These are phyloP conservation scores for Argyresthia albistria DNA, from an alignment of 2,888 invertebrate species.

Conservation along the genomic window DNA sequence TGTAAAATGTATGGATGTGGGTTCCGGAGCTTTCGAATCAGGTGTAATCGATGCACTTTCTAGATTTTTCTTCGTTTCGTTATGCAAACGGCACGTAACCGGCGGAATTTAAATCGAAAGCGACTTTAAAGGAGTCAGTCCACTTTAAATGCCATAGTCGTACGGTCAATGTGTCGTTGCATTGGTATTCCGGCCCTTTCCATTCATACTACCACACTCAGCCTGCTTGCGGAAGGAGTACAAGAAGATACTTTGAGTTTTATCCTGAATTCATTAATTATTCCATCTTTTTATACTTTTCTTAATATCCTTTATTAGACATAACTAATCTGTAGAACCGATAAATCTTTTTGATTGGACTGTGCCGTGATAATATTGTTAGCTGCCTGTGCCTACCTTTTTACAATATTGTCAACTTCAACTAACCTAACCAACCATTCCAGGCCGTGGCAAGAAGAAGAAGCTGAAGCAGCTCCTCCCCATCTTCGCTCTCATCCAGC, in stretches of 20 bases:
- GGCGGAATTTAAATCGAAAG: slow-evolving; percentile 58
- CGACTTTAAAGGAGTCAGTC: slow-evolving; percentile 19
- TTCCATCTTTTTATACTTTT: no score
- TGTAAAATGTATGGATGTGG: slow-evolving; percentile 59
- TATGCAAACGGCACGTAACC: slow-evolving; percentile 64
- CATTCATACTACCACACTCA: background rate
- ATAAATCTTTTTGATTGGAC: no score
- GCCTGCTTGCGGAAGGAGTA: no score
- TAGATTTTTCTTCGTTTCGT: slow-evolving; percentile 45
- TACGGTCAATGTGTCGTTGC: slow-evolving; percentile 2
- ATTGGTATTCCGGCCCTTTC: background rate
- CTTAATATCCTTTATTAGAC: no score
- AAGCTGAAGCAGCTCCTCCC: slow-evolving; percentile 83
- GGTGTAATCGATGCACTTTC: slow-evolving; percentile 58
- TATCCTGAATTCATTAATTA: no score
- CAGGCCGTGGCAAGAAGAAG: slow-evolving; percentile 87
- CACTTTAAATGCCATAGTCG: background rate
- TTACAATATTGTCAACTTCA: background rate
- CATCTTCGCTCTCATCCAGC: slow-evolving; percentile 81
- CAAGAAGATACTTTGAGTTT: no score
- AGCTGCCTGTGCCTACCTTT: background rate
- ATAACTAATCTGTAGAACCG: no score
- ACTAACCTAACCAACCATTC: background rate
- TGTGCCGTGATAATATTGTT: no score
- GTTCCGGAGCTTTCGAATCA: slow-evolving; percentile 54